Conservation (phyloP, 2,113 vertebrate species). For the Ochotona curzoniae region DNA sequence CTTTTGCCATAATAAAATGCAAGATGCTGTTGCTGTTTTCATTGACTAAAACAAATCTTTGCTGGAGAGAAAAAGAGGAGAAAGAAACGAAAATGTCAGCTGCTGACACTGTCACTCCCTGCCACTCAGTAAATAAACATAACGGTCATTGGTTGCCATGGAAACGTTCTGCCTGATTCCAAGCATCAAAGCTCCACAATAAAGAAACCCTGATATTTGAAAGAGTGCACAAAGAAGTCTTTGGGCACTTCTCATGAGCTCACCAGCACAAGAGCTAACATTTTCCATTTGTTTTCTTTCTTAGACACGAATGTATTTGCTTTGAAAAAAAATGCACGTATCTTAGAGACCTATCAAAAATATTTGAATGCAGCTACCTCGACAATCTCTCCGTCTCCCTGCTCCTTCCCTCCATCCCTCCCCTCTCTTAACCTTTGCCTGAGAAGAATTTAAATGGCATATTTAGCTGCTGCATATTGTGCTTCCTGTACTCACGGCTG, state of each 20-base stretch:
- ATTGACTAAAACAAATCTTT: conserved; percentile 82
- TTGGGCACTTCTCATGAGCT: conserved; percentile 74
- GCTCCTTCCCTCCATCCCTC: conserved; percentile 41
- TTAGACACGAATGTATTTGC: conserved; percentile 54
- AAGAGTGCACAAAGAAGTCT: conserved; percentile 73
- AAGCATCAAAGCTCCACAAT: conserved; percentile 82
- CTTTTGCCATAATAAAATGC: conserved; percentile 73
- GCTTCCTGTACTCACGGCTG: conserved; percentile 49
- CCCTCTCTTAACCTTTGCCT: conserved; percentile 69
- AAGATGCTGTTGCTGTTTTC: conserved; percentile 78
- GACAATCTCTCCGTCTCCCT: neutral
- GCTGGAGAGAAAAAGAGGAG: conserved; percentile 45
- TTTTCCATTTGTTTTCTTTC: conserved; percentile 66
- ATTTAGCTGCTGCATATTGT: conserved; percentile 59
- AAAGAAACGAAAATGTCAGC: conserved; percentile 84
- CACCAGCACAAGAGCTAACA: conserved; percentile 64
- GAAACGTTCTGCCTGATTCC: conserved; percentile 82
- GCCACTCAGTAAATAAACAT: conserved; percentile 86
- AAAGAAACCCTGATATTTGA: conserved; percentile 79
- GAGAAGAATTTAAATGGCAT: conserved; percentile 69
- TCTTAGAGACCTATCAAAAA: conserved; percentile 80
- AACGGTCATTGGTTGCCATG: conserved; percentile 86
- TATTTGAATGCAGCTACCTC: conserved; percentile 65
- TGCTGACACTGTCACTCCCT: conserved; percentile 82
- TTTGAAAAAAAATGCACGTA: conserved; percentile 69